Conservation (phyloP, 2,888 invertebrate species). For the Heteropelma amictum region DNA sequence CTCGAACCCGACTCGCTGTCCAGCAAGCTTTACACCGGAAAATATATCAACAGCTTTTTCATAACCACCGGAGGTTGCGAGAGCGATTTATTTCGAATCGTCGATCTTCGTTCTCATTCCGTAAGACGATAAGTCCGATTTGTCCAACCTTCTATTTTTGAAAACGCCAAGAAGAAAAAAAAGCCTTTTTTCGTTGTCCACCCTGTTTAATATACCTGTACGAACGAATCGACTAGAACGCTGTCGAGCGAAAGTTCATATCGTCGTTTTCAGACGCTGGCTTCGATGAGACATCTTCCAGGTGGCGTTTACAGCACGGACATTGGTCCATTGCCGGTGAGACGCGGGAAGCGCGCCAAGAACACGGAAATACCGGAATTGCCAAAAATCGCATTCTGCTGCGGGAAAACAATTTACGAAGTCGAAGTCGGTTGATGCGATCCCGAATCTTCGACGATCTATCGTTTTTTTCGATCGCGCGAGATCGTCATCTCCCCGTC, state of each 20-base stretch:
- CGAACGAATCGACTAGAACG: not conserved
- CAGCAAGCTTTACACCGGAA: slow-evolving; percentile 83
- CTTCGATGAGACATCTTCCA: slow-evolving; percentile 80
- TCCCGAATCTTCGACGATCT: not conserved
- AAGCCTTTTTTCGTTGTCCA: too few relatives aligned
- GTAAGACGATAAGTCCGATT: slow-evolving; percentile 75
- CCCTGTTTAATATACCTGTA: too few relatives aligned
- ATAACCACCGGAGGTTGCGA: slow-evolving; percentile 83
- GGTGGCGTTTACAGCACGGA: slow-evolving; percentile 81
- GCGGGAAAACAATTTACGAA: slow-evolving; percentile 81
- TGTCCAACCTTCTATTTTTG: not conserved
- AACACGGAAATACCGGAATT: slow-evolving; percentile 69
- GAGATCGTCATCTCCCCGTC: not conserved
- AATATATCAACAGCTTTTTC: slow-evolving; percentile 80
- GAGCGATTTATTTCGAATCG: slow-evolving; percentile 81
- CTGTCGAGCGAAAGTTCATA: not conserved
- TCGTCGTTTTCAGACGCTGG: slow-evolving; percentile 79
- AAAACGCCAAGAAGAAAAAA: not conserved
- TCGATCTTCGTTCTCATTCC: slow-evolving; percentile 81
- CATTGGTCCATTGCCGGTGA: slow-evolving; percentile 77
- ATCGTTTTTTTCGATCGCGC: not conserved
- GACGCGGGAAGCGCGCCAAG: slow-evolving; percentile 51
- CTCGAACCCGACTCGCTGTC: slow-evolving; percentile 80
- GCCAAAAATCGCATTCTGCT: slow-evolving; percentile 81
- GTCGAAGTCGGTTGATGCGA: slow-evolving; percentile 78